Conservation (phyloP, 2,888 invertebrate species). For the Acrobeloides nanus region DNA sequence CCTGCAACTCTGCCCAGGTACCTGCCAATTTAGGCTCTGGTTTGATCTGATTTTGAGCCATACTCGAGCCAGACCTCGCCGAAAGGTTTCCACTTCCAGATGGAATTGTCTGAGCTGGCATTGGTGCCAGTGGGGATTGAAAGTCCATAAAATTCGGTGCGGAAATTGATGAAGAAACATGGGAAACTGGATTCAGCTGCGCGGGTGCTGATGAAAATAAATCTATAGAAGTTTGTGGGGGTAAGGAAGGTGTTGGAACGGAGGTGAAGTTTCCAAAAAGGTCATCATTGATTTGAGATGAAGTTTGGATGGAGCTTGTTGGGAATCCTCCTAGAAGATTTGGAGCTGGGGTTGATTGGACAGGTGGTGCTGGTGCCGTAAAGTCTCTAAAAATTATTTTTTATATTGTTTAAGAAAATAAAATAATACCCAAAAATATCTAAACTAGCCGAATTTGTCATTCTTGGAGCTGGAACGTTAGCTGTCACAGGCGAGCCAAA, state of each 20-base stretch:
- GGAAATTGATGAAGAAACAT: constrained; percentile 3
- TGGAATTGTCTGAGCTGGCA: neutral
- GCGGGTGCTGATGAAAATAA: no score
- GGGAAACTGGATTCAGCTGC: no score
- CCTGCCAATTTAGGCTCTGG: constrained; percentile 3
- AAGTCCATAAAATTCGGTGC: constrained; percentile 4
- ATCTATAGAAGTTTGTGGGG: constrained; percentile 6
- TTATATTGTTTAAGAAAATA: no score
- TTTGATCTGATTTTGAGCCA: neutral
- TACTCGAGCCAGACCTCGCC: neutral
- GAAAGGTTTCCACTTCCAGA: neutral
- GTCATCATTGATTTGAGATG: constrained; percentile 10
- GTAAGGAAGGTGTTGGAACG: constrained; percentile 6
- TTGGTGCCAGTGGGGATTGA: constrained; percentile 3
- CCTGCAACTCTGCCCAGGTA: constrained; percentile 22
- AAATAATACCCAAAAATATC: no score
- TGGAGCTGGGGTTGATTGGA: neutral
- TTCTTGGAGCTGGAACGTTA: neutral
- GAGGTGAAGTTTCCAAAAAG: constrained; percentile 17
- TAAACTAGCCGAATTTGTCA: neutral
- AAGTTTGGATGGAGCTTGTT: constrained; percentile 4
- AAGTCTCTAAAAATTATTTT: no score
- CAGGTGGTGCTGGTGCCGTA: no score
- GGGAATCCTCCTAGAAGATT: neutral
- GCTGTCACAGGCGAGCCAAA: constrained; percentile 4